Conservation (phyloP, 1,140 invertebrate species). For the Plutomurus gul region DNA sequence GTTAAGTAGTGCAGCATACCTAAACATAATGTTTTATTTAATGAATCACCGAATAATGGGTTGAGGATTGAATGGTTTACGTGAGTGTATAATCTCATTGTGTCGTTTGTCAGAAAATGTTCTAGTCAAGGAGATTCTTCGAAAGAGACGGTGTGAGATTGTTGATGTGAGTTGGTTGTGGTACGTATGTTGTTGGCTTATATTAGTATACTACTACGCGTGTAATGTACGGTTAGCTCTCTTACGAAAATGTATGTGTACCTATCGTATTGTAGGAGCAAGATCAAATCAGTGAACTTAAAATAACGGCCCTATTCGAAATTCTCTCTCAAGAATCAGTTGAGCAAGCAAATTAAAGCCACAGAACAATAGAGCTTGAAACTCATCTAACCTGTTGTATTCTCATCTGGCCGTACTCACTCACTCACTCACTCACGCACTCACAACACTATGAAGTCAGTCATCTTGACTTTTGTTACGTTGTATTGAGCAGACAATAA, state of each 20-base stretch:
- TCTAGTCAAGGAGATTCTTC: neutral
- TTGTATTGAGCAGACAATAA: neutral
- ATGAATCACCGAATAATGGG: neutral
- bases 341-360: slow-evolving; percentile 41
- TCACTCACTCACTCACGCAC: neutral
- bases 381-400: slow-evolving; percentile 15
- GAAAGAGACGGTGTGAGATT: neutral
- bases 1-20: neutral
- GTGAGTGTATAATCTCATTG: slow-evolving; percentile 4
- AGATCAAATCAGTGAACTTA: slow-evolving; percentile 41
- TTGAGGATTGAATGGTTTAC: slow-evolving; percentile 3
- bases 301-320: slow-evolving; percentile 36
- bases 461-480: neutral
- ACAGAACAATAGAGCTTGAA: slow-evolving; percentile 38
- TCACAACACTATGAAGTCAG: neutral
- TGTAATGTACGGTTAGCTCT: slow-evolving; percentile 31
- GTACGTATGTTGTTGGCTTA: neutral
- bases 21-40: neutral
- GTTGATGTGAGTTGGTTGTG: neutral
- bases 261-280: neutral
- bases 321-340: slow-evolving; percentile 35
- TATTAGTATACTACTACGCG: neutral
- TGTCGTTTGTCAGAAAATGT: neutral
- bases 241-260: neutral
- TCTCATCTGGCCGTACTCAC: neutral